Conservation (phyloP, 2,888 invertebrate genomes). For the Drosophila borborema region DNA sequence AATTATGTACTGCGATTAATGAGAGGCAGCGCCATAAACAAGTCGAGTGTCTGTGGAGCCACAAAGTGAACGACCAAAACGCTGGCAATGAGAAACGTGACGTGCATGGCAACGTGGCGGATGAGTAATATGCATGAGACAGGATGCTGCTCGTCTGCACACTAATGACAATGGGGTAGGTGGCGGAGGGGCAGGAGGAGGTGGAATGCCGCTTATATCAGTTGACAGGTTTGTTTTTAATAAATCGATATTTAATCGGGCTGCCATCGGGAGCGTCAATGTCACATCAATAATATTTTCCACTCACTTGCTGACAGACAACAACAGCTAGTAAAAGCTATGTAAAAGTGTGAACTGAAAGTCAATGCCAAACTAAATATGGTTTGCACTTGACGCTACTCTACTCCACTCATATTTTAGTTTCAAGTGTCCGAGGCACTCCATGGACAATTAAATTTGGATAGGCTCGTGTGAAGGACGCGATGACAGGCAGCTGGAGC, state of each 20-base stretch:
- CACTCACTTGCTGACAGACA: constrained; percentile 47
- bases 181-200: too few relatives aligned
- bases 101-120: constrained; percentile 64
- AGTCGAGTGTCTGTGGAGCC: constrained; percentile 34
- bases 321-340: constrained; percentile 23
- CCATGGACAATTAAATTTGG: constrained; percentile 53
- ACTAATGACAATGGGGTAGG: too few relatives aligned
- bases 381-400: background rate
- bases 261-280: constrained; percentile 42
- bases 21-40: constrained; percentile 50
- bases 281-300: constrained; percentile 60
- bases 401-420: background rate
- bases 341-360: background rate
- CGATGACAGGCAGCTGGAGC: constrained; percentile 42
- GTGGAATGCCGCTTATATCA: background rate
- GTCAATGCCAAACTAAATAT: constrained; percentile 31
- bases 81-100: constrained; percentile 63
- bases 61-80: constrained; percentile 22
- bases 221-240: constrained; percentile 56
- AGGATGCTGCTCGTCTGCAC: background rate
- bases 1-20: constrained; percentile 77
- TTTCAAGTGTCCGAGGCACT: constrained; percentile 2
- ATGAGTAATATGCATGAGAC: constrained; percentile 61
- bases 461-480: constrained; percentile 28
- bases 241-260: constrained; percentile 67